Evolutionary conservation across 2,113 vertebrate species (phyloP).

Genomic region (Azemiops feae): DNA sequence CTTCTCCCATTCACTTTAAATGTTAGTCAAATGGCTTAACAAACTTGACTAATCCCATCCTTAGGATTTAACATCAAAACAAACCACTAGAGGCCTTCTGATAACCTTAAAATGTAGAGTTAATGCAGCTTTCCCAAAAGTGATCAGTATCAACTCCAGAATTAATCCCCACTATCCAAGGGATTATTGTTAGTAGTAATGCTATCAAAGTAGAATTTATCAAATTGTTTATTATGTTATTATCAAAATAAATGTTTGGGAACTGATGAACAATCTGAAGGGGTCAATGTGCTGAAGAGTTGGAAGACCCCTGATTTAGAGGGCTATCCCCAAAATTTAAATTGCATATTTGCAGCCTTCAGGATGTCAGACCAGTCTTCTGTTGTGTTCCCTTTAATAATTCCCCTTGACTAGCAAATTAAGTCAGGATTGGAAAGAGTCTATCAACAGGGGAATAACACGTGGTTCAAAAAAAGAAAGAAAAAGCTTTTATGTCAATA

Average conservation of each 20-base stretch:
- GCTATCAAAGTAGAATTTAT: background rate
- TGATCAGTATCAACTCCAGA: background rate
- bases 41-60: background rate
- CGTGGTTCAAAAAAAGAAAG: background rate
- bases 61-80: background rate
- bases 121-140: background rate
- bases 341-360: background rate
- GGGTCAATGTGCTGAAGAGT: background rate
- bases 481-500: background rate
- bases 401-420: background rate
- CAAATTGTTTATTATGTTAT: background rate
- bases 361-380: background rate
- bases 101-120: background rate
- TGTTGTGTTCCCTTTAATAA: background rate
- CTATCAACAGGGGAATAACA: too few species aligned
- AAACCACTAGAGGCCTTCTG: background rate
- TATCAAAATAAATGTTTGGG: background rate
- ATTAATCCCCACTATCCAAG: background rate
- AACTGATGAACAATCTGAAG: background rate
- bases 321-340: background rate
- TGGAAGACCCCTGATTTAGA: background rate
- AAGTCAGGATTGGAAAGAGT: too few species aligned
- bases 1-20: background rate
- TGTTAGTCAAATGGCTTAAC: background rate
- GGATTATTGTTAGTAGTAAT: background rate